Evolutionary conservation across 2,113 vertebrate species (phyloP), one percentile per base, ranked within the genome.

Genomic region (Poicephalus meyeri): DNA sequence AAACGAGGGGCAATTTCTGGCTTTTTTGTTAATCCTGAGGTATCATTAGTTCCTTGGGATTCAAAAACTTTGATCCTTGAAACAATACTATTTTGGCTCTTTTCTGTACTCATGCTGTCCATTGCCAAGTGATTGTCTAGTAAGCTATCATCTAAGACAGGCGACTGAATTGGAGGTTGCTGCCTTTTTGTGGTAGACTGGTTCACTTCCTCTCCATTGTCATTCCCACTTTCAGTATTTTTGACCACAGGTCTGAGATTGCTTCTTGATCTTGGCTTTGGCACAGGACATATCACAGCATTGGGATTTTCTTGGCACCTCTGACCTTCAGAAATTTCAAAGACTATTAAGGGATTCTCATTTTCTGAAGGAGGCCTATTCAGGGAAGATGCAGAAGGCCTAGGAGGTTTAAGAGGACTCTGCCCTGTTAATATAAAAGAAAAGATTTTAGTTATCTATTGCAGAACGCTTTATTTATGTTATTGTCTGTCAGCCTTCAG

Each of bases 31-130:
- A 93, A 91, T 96, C 96, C 98, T 93, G 71, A 96, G 47, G 92
- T 98, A 79, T 98, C 98, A 7, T 50, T 25, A 73, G 26, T 91
- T 39, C 85, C 74, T 96, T 99, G 99, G 84, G 94, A 98, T 97
- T 99, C 99, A 80, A 99, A 99, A 56, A 98, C 99, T 98, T 99
- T 98, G 97, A 99, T 99, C 83, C 97, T 98, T 89, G 99, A 98
- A 91, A 97, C 97, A 93, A 99, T 97, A 86, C 97, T 98, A 81
- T 98, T 98, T 94, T 99, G 98, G 97, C 85, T 98, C 88, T 97
- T 95, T 78, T 97, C 97, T 78, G 89, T 55, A 79, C 90, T 99
- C 99, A 99, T 99, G 86, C 95, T 97, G 92, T 96, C 97, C 83
- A 82, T 91, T 8, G 53, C 80, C 49, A 94, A 84, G 81, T 97